phyloP scores from a whole-genome alignment of 2,113 vertebrate genomes.

The Cololabis saira region DNA sequence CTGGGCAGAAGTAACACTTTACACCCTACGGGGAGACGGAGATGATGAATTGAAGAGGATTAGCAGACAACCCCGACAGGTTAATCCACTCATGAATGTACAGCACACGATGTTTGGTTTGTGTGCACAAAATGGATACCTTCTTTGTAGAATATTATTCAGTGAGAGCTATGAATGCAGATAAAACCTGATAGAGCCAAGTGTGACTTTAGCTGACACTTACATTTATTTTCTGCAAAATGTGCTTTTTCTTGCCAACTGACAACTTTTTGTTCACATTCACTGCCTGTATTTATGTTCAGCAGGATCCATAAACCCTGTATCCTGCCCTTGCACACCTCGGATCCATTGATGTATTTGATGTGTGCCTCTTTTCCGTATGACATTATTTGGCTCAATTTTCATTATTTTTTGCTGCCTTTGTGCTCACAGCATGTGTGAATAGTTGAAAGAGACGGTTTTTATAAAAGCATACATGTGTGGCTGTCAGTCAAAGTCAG shows the following conservation, averaged over 20 bases:
- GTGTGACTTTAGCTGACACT: constrained; percentile 39
- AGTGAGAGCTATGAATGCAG: constrained; percentile 2
- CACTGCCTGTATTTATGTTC: constrained; percentile 69
- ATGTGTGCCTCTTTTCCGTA: constrained; percentile 64
- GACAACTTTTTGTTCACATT: constrained; percentile 36
- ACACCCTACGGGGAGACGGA: background rate
- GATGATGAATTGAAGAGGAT: constrained; percentile 5
- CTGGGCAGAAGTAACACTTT: constrained; percentile 3
- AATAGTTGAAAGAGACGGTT: constrained; percentile 2
- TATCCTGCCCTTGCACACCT: constrained; percentile 70
- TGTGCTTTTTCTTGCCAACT: constrained; percentile 18
- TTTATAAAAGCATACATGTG: constrained; percentile 20
- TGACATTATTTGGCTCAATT: constrained; percentile 71
- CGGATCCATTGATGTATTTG: constrained; percentile 65
- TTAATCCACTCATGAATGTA: constrained; percentile 16
- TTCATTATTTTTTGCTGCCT: constrained; percentile 50
- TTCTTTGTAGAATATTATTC: constrained; percentile 17
- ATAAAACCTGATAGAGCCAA: constrained; percentile 29
- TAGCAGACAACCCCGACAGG: background rate
- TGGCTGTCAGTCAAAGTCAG: constrained; percentile 66
- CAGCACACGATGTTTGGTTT: constrained; percentile 20
- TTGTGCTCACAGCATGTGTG: constrained; percentile 26
- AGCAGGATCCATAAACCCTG: constrained; percentile 62
- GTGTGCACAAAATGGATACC: constrained; percentile 12
- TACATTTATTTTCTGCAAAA: constrained; percentile 57